phyloP scores from a whole-genome alignment of 2,113 vertebrate species.

The Podarcis raffonei region DNA sequence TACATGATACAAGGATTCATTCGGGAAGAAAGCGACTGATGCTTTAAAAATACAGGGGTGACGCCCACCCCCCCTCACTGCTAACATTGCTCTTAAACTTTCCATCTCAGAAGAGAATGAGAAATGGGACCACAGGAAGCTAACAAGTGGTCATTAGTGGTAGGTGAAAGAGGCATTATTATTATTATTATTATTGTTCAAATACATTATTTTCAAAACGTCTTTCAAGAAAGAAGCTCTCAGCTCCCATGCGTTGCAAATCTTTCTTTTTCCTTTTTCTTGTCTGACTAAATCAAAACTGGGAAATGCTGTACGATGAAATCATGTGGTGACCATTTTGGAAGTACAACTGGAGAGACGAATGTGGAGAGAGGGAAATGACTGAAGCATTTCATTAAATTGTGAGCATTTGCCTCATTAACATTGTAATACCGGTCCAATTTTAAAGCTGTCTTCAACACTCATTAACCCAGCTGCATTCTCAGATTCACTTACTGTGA shows the following conservation, averaged over 20 bases:
- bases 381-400: slow-evolving; percentile 30
- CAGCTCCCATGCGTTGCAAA: slow-evolving; percentile 7
- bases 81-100: slow-evolving; percentile 41
- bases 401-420: slow-evolving; percentile 34
- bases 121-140: slow-evolving; percentile 36
- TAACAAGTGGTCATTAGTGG: slow-evolving; percentile 28
- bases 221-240: not conserved
- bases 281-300: not conserved
- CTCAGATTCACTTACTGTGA: slow-evolving; percentile 23
- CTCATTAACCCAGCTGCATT: slow-evolving; percentile 39
- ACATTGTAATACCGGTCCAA: slow-evolving; percentile 36
- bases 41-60: slow-evolving; percentile 33
- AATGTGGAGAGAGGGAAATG: not conserved
- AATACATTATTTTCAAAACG: slow-evolving; percentile 32
- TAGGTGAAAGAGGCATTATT: not conserved
- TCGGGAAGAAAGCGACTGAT: slow-evolving; percentile 12
- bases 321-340: slow-evolving; percentile 1
- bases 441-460: slow-evolving; percentile 8
- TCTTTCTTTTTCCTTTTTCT: accelerated
- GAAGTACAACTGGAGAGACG: not conserved
- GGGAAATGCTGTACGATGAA: not conserved
- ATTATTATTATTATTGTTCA: not conserved
- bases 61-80: not conserved
- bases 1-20: not conserved
- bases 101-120: slow-evolving; percentile 30